phyloP scores from a whole-genome alignment of 1,140 invertebrate genomes.

The Zaprionus gabonicus region DNA sequence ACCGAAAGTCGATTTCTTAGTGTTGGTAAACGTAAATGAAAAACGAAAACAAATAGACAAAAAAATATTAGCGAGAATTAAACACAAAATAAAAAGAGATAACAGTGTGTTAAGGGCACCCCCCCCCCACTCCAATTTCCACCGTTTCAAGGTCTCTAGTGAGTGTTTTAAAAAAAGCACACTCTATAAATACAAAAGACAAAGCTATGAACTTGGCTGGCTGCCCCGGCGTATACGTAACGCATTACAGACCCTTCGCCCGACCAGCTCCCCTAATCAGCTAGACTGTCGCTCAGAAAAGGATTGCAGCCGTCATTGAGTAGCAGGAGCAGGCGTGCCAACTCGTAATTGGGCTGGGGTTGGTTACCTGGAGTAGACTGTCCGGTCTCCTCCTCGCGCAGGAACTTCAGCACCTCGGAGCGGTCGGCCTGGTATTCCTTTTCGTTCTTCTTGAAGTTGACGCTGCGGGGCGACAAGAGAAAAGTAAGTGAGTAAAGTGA shows the following conservation, averaged over 20 bases:
- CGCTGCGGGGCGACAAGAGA: constrained; percentile 87
- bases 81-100: constrained; percentile 10
- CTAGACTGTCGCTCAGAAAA: constrained; percentile 55
- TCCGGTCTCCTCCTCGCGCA: constrained; percentile 94
- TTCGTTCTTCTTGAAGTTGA: constrained; percentile 98
- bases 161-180: constrained; percentile 73
- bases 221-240: constrained; percentile 44
- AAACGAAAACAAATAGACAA: constrained; percentile 32
- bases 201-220: constrained; percentile 43
- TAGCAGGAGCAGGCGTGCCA: constrained; percentile 68
- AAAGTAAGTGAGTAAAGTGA: not conserved
- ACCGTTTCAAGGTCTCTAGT: constrained; percentile 68
- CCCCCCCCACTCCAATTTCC: not conserved
- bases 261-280: constrained; percentile 35
- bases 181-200: constrained; percentile 23
- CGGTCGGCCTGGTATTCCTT: constrained; percentile 93
- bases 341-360: constrained; percentile 61
- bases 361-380: constrained; percentile 90
- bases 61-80: constrained; percentile 30
- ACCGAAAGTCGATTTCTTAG: constrained; percentile 76
- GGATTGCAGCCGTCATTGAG: constrained; percentile 69
- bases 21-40: constrained; percentile 56
- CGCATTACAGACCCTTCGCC: constrained; percentile 21
- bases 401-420: constrained; percentile 96
- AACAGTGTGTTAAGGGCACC: constrained; percentile 13